Percentiles rank a stretch among this genome's conserved stretches.
These are phyloP conservation scores for Drosophila tropicalis DNA, from an alignment of 1,140 invertebrate genomes.

Conservation along the genomic window DNA sequence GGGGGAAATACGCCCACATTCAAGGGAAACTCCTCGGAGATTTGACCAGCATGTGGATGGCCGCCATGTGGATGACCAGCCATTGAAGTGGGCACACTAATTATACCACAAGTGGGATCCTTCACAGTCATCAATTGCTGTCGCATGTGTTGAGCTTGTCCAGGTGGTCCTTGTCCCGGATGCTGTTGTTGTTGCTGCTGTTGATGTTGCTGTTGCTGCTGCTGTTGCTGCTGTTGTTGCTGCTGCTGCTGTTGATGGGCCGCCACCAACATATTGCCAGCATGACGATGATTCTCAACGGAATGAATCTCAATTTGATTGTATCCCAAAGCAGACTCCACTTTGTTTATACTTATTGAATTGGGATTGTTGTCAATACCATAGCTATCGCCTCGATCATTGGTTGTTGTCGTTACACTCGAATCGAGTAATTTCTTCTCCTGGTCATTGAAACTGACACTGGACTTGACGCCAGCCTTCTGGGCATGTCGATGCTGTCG, in stretches of 20 bases:
- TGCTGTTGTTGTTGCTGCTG: constrained; percentile 47
- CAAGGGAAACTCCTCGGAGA: constrained; percentile 79
- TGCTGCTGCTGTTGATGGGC: constrained; percentile 38
- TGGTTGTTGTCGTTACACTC: constrained; percentile 89
- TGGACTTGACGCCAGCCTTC: constrained; percentile 87
- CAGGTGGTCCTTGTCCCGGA: background rate
- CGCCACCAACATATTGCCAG: constrained; percentile 44
- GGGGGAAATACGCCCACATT: constrained; percentile 86
- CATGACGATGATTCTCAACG: constrained; percentile 85
- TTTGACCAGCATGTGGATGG: constrained; percentile 56
- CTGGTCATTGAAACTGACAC: constrained; percentile 92
- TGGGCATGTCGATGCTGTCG: constrained; percentile 85
- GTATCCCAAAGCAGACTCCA: constrained; percentile 82
- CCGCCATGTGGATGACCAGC: constrained; percentile 51
- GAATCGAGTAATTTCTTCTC: constrained; percentile 92
- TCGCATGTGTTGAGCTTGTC: constrained; percentile 44
- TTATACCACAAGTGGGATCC: constrained; percentile 75
- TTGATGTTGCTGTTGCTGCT: constrained; percentile 59
- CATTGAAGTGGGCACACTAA: constrained; percentile 79
- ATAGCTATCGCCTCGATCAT: constrained; percentile 87
- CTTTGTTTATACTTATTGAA: constrained; percentile 75
- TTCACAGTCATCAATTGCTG: constrained; percentile 77
- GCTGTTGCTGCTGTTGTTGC: constrained; percentile 43
- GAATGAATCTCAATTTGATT: constrained; percentile 89
- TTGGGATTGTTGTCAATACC: constrained; percentile 85